phyloP scores from a whole-genome alignment of 2,888 invertebrate species.

The Euclidia mi region DNA sequence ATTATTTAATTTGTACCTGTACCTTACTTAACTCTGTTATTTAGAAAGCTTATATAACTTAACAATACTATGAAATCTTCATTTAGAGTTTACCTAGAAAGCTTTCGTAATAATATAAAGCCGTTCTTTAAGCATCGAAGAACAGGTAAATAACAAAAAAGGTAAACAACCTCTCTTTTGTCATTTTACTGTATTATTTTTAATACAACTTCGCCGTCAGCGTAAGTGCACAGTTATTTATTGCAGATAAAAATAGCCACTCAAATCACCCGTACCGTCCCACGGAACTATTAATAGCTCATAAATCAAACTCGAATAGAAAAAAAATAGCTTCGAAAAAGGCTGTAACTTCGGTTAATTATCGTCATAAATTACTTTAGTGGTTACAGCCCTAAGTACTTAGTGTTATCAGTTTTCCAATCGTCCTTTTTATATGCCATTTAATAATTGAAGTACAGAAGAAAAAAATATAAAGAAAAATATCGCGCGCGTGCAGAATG shows the following conservation, averaged over 20 bases:
- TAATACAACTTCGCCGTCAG: no score
- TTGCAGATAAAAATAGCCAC: no score
- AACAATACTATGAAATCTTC: no score
- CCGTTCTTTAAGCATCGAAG: no score
- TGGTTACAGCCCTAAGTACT: slow-evolving; percentile 59
- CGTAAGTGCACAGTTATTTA: background rate
- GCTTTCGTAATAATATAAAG: no score
- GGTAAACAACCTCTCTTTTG: no score
- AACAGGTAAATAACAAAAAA: no score
- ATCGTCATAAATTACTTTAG: slow-evolving; percentile 52
- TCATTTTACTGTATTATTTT: no score
- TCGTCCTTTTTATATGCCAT: slow-evolving; percentile 72
- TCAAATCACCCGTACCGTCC: no score
- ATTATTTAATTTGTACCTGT: slow-evolving; percentile 18
- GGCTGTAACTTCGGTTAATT: slow-evolving; percentile 21
- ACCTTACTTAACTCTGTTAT: no score
- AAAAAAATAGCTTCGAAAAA: background rate
- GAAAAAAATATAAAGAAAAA: slow-evolving; percentile 61
- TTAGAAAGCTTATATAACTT: no score
- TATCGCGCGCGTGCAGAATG: slow-evolving; percentile 71
- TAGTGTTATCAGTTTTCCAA: slow-evolving; percentile 68
- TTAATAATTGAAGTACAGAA: slow-evolving; percentile 74
- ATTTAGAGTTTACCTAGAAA: no score
- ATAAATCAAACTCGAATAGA: background rate
- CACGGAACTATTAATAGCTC: background rate